A percentile compares a stretch with the other conserved stretches of the same genome.
Evolutionary conservation across 2,888 invertebrate species (phyloP).

Genomic region (Nesidiocoris tenuis): DNA sequence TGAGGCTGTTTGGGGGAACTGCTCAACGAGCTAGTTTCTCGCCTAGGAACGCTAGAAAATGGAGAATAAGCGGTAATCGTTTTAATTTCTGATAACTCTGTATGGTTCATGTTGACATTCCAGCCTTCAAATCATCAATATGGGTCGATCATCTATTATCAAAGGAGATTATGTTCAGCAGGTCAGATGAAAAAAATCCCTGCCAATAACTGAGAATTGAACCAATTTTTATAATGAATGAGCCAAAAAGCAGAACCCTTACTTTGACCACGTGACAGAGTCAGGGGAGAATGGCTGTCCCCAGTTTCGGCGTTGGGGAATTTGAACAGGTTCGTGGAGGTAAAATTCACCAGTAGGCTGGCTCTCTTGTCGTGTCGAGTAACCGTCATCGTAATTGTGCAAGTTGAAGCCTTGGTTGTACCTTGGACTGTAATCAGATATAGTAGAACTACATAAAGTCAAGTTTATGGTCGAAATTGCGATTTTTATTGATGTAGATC

Average conservation of each 20-base stretch:
- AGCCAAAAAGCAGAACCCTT: no score
- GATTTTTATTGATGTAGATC: no score
- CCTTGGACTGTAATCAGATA: conserved; percentile 32
- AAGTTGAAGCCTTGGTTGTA: conserved; percentile 47
- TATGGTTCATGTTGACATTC: no score
- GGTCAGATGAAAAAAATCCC: no score
- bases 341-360: conserved; percentile 62
- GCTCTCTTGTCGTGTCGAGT: conserved; percentile 46
- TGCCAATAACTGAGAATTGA: no score
- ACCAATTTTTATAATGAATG: no score
- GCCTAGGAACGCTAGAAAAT: conserved; percentile 31
- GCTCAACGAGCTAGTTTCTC: conserved; percentile 49
- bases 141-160: no score
- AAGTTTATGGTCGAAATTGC: no score
- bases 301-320: conserved; percentile 58
- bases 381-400: conserved; percentile 44
- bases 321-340: conserved; percentile 65
- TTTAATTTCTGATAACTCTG: no score
- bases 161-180: no score
- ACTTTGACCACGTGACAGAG: conserved; percentile 44
- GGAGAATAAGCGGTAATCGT: background rate
- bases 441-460: background rate
- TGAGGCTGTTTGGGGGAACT: conserved; percentile 49
- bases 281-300: conserved; percentile 54
- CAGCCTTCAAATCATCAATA: no score